A percentile compares a stretch with the other conserved stretches of the same genome.
Conservation (phyloP, 2,888 invertebrate genomes). For the Drosophila leonis region DNA sequence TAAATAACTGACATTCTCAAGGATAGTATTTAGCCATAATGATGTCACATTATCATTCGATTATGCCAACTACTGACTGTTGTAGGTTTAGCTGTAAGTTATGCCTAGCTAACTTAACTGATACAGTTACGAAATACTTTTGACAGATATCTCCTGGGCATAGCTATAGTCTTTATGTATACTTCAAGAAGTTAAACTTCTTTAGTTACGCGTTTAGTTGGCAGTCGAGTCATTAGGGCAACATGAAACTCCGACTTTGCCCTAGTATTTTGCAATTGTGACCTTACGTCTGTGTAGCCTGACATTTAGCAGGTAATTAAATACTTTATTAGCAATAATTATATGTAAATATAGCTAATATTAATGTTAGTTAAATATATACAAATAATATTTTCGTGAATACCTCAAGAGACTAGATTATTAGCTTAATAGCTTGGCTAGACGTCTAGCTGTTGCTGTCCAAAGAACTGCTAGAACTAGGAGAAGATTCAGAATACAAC, state of each 20-base stretch:
- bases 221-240: neutral
- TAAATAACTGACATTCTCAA: conserved; percentile 17
- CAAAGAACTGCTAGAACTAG: too few species aligned
- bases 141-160: neutral
- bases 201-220: neutral
- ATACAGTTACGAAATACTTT: neutral
- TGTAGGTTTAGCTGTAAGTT: neutral
- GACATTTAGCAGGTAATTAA: neutral
- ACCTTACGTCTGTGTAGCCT: neutral
- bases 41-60: conserved; percentile 25
- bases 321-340: neutral
- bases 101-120: neutral
- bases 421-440: too few species aligned
- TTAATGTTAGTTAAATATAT: neutral
- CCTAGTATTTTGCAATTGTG: neutral
- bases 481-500: too few species aligned
- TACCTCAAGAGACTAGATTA: too few species aligned
- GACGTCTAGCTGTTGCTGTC: too few species aligned
- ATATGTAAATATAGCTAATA: neutral
- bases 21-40: conserved; percentile 19
- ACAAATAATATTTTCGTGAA: neutral
- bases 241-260: neutral
- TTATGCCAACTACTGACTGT: neutral
- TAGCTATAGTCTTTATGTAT: neutral
- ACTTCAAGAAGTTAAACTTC: neutral